phyloP scores from a whole-genome alignment of 2,113 vertebrate genomes.

The Boleophthalmus pectinirostris region DNA sequence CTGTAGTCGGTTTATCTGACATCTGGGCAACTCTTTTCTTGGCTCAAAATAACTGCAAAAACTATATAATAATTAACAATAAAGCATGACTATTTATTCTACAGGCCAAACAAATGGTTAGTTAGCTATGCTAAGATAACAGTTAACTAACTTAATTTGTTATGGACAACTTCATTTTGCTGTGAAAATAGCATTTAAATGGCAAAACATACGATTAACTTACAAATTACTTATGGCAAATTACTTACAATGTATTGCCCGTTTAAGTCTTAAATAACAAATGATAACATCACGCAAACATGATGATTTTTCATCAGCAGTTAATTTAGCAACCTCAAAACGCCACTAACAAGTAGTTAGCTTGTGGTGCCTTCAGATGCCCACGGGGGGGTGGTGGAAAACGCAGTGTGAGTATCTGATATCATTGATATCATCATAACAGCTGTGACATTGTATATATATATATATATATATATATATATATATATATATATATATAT shows the following conservation, averaged over 20 bases:
- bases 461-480: too few relatives aligned
- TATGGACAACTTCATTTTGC: too few relatives aligned
- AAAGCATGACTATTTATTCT: neutral
- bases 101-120: neutral
- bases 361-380: neutral
- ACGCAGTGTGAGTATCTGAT: neutral
- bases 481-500: too few relatives aligned
- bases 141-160: neutral
- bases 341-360: neutral
- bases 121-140: neutral
- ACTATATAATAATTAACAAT: neutral
- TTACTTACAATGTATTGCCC: neutral
- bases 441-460: too few relatives aligned
- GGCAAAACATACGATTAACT: neutral
- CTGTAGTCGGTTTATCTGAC: neutral
- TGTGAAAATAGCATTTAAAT: neutral
- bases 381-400: too few relatives aligned
- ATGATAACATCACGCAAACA: neutral
- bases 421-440: too few relatives aligned
- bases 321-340: neutral
- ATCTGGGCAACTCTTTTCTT: conserved; percentile 26
- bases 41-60: neutral
- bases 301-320: neutral
- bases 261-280: neutral
- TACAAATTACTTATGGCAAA: neutral